Conservation (phyloP, 2,113 vertebrate species). For the Ophthalmotilapia sp. region DNA sequence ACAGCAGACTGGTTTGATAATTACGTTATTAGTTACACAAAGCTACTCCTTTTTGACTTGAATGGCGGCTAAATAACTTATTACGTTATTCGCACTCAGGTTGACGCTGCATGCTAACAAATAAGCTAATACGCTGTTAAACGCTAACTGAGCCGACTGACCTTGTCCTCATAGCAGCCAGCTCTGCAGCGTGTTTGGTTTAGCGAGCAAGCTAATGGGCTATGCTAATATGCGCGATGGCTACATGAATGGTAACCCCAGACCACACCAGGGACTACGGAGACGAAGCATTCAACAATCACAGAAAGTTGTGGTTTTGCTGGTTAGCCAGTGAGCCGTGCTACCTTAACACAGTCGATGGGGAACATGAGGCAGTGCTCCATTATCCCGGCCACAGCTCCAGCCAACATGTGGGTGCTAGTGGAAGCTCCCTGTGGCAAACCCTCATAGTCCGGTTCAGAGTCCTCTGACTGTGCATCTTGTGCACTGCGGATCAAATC, state of each 20-base stretch:
- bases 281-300: neutral
- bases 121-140: neutral
- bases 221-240: constrained; percentile 32
- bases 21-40: neutral
- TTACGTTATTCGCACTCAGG: neutral
- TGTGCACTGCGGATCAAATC: constrained; percentile 18
- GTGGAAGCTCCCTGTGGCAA: constrained; percentile 88
- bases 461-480: constrained; percentile 58
- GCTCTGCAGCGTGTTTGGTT: constrained; percentile 34
- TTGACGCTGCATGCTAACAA: constrained; percentile 1
- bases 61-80: neutral
- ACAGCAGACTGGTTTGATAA: neutral
- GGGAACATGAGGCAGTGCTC: constrained; percentile 98
- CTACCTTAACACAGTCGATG: constrained; percentile 97
- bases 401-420: constrained; percentile 94
- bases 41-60: neutral
- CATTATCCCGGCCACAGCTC: constrained; percentile 92
- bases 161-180: constrained; percentile 44
- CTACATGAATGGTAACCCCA: neutral
- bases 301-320: neutral
- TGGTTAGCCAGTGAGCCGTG: neutral
- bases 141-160: constrained; percentile 31
- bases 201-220: constrained; percentile 44
- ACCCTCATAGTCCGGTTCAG: constrained; percentile 84
- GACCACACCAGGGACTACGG: neutral